Base-by-base conservation (phyloP, 1,140 invertebrate genomes). In the Drosophila oshimai region DNA sequence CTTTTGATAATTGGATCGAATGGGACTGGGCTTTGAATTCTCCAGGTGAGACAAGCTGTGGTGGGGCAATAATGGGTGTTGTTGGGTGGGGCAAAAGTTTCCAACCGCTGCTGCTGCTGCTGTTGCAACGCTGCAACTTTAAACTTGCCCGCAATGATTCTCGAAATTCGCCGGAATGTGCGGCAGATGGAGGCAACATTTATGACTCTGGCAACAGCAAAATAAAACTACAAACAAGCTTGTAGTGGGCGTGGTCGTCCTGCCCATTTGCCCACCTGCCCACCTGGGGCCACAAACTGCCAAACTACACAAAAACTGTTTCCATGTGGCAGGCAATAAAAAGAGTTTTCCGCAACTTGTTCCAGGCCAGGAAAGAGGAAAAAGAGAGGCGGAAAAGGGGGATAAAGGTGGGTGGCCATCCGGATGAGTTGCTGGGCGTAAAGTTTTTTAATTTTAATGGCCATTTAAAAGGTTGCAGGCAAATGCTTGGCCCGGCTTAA, bases 381-480 rank as follows among this genome's bases (percentile, higher is more conserved):
- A n/a, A 24, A 10, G 12, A 13, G 36, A 4, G 6, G 28, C 6
- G 10, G n/a, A 2, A 13, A 18, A 20, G 22, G n/a, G 2, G 12
- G 18, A 6, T 9, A 2, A 17, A 15, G 22, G n/a, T n/a, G 33
- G 34, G 39, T 49, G 31, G 41, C 41, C 24, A 7, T 12, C n/a
- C 39, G 39, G 39, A 41, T 42, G 47, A 60, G 55, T 55, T 39
- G 49, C 42, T 39, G 26, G 57, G 73, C 37, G 64, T 15, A 84
- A 83, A 83, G 51, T 83, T 83, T 84, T 74, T 73, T 77, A 81
- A 81, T 83, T 77, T 83, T 73, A 83, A 84, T 84, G 68, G 68
- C 55, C 69, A 83, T 83, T 73, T 73, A 68, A 79, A 70, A 69
- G 76, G 71, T 74, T 70, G 69, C 60, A 24, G 50, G 77, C 51